These are phyloP conservation scores for Monoplex corrugatus DNA, from an alignment of 2,888 invertebrate genomes.

Conservation along the genomic window DNA sequence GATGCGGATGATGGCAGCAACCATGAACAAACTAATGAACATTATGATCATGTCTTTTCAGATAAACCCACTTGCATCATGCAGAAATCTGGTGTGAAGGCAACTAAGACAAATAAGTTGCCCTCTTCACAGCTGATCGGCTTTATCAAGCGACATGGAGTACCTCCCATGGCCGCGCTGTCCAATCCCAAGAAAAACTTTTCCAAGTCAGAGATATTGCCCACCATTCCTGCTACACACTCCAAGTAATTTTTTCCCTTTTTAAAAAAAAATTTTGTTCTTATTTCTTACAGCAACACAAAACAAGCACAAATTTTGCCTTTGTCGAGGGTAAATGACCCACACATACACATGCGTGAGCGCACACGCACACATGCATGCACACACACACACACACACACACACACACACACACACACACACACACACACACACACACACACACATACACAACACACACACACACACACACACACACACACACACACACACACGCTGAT, in stretches of 20 bases:
- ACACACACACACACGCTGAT: no score
- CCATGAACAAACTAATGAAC: not conserved
- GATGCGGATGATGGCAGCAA: not conserved
- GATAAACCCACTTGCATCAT: not conserved
- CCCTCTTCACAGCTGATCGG: constrained; percentile 14
- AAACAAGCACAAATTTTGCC: no score
- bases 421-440: no score
- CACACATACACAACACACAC: no score
- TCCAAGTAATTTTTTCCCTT: no score
- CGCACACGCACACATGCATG: no score
- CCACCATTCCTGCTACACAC: not conserved
- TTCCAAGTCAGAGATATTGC: not conserved
- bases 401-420: no score
- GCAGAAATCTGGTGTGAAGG: not conserved
- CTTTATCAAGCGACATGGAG: not conserved
- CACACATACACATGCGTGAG: not conserved
- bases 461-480: no score
- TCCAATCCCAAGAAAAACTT: not conserved
- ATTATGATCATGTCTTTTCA: not conserved
- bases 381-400: no score
- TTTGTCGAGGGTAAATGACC: no score
- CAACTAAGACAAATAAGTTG: not conserved
- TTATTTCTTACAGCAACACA: no score
- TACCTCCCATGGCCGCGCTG: not conserved
- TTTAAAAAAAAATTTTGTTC: no score